Percentiles rank a stretch among this genome's conserved stretches.
Evolutionary conservation across 2,888 invertebrate species (phyloP).

Genomic region (Cryptophagus acutangulus): DNA sequence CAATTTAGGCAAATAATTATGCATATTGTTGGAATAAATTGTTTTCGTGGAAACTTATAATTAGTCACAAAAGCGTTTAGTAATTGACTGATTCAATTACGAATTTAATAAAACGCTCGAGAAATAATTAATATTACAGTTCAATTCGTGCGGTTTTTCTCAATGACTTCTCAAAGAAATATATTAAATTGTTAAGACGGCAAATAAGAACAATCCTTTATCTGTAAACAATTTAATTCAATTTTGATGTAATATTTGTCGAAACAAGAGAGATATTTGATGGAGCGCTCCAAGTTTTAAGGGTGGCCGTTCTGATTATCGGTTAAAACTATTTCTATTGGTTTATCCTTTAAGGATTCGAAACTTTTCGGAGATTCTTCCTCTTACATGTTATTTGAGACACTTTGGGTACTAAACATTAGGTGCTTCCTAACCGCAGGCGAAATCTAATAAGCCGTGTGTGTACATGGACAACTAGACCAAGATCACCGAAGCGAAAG

Average conservation of each 20-base stretch:
- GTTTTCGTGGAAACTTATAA: slow-evolving; percentile 1
- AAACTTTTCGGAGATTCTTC: no score
- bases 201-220: no score
- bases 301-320: no score
- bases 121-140: slow-evolving; percentile 1
- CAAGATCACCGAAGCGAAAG: slow-evolving; percentile 10
- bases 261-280: no score
- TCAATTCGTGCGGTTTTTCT: no score
- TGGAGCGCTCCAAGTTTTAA: no score
- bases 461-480: slow-evolving; percentile 12
- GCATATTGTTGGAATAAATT: background rate
- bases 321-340: background rate
- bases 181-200: no score
- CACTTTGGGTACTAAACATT: background rate
- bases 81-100: slow-evolving; percentile 1
- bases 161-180: background rate
- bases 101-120: slow-evolving; percentile 1
- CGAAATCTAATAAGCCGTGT: slow-evolving; percentile 29
- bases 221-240: no score
- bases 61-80: background rate
- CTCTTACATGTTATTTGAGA: background rate
- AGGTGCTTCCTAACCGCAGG: slow-evolving; percentile 15
- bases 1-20: no score
- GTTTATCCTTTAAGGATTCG: background rate
- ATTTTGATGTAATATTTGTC: no score